phyloP scores from a whole-genome alignment of 2,888 invertebrate species.

The Orchestes rusci region DNA sequence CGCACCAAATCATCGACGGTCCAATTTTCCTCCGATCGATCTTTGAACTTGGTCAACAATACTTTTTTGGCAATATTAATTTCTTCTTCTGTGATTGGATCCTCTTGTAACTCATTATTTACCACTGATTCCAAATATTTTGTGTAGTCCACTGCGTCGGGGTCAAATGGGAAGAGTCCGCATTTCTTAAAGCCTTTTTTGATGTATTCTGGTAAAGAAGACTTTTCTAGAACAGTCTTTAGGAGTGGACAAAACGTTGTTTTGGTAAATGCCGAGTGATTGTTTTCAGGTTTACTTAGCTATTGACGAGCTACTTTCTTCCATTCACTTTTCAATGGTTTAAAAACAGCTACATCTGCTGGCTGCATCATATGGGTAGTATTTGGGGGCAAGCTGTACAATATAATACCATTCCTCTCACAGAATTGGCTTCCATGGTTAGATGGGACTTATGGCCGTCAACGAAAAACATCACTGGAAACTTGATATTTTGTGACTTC shows the following conservation, averaged over 20 bases:
- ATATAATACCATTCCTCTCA: slow-evolving; percentile 7
- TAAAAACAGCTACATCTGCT: slow-evolving; percentile 10
- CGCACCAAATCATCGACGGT: slow-evolving; percentile 6
- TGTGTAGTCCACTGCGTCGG: slow-evolving; percentile 6
- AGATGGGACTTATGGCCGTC: slow-evolving; percentile 6
- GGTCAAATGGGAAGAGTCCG: slow-evolving; percentile 6
- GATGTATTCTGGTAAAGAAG: slow-evolving; percentile 6
- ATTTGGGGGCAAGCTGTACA: slow-evolving; percentile 6
- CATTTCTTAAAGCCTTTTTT: too few relatives aligned
- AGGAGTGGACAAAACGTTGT: slow-evolving; percentile 29
- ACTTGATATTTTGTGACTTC: slow-evolving; percentile 7
- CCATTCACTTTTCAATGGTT: slow-evolving; percentile 9
- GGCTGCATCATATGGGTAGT: slow-evolving; percentile 8
- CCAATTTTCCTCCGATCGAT: slow-evolving; percentile 6
- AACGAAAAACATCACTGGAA: slow-evolving; percentile 7
- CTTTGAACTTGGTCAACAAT: slow-evolving; percentile 9
- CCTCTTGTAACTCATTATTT: slow-evolving; percentile 6
- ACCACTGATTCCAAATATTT: slow-evolving; percentile 4
- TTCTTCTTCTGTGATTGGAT: slow-evolving; percentile 8
- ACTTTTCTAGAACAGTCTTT: slow-evolving; percentile 11
- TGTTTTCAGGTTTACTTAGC: slow-evolving; percentile 20
- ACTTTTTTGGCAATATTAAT: slow-evolving; percentile 8
- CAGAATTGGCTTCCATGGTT: slow-evolving; percentile 7
- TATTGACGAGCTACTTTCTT: slow-evolving; percentile 10
- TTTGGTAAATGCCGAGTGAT: slow-evolving; percentile 26